Evolutionary conservation across 2,113 vertebrate genomes (phyloP), one percentile per base, ranked within the genome.

Genomic region (Triplophysa dalaica): DNA sequence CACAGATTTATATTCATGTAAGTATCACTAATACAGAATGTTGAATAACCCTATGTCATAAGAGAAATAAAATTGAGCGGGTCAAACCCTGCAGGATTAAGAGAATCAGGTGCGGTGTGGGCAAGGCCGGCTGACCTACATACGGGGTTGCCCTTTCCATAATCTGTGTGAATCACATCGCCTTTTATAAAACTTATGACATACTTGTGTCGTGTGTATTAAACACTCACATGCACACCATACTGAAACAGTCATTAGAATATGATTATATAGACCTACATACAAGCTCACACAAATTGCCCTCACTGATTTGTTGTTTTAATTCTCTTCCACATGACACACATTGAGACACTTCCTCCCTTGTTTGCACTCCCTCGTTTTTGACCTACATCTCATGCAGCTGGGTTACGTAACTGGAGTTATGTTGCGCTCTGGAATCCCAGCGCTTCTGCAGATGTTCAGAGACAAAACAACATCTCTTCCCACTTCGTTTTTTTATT

Each of bases 321-420:
- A 58, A 10, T 74, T 74, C 75, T 54, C 62, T 56, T 78, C 63
- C 84, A 33, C 22, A 52, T 76, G 61, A 65, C 61, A 52, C 74
- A 16, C 85, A 85, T 82, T 87, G 86, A 76, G 78, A 75, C 84
- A 38, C 81, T 88, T 82, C 84, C 87, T 83, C 88, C 87, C 88
- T 85, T 63, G 68, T 80, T 72, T 74, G 70, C 62, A 29, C 26
- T 50, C 78, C 58, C 87, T 78, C 79, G 69, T 86, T 83, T 88
- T 86, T 92, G 91, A 92, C 91, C 91, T 92, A 92, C 89, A 90
- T 92, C 88, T 84, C 85, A 88, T 87, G 83, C 84, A 87, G 86
- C 89, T 29, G 54, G 12, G 90, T 92, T 92, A 92, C 86, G 87
- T 92, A 92, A 92, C 90, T 80, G 80, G 74, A 75, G 85, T 70